Percentiles rank a stretch among this genome's conserved stretches.
phyloP scores from a whole-genome alignment of 1,140 invertebrate species.

The Pogonus chalceus region DNA sequence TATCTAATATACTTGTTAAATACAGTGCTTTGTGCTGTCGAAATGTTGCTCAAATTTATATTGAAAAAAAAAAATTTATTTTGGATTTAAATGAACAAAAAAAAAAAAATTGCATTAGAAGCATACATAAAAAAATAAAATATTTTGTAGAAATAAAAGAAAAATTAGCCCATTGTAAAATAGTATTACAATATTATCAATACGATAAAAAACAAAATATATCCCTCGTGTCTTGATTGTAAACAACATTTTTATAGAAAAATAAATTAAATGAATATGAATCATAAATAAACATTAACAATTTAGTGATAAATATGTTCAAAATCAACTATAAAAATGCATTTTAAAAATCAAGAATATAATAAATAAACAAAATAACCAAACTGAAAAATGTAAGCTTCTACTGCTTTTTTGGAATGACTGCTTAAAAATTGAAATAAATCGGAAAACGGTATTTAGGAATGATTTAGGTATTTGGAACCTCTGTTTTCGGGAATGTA shows the following conservation, averaged over 20 bases:
- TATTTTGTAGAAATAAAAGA: background rate
- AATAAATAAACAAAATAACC: background rate
- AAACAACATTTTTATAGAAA: too few species aligned
- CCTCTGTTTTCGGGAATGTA: background rate
- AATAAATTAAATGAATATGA: too few species aligned
- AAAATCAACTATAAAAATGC: too few species aligned
- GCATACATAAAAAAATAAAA: background rate
- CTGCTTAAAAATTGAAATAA: too few species aligned
- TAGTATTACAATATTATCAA: too few species aligned
- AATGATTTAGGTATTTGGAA: background rate
- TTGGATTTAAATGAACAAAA: background rate
- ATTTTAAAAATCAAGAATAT: background rate
- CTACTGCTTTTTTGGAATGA: too few species aligned
- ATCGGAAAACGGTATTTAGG: too few species aligned
- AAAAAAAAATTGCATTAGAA: slow-evolving; percentile 1
- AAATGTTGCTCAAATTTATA: background rate
- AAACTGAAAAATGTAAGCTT: background rate
- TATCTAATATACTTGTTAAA: background rate
- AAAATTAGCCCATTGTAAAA: too few species aligned
- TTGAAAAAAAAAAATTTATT: background rate
- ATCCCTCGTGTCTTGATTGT: too few species aligned
- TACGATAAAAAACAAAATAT: too few species aligned
- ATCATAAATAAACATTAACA: too few species aligned
- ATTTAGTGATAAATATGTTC: too few species aligned
- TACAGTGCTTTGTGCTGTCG: background rate